Conservation (phyloP, 2,888 invertebrate species). For the Amiota communis region DNA sequence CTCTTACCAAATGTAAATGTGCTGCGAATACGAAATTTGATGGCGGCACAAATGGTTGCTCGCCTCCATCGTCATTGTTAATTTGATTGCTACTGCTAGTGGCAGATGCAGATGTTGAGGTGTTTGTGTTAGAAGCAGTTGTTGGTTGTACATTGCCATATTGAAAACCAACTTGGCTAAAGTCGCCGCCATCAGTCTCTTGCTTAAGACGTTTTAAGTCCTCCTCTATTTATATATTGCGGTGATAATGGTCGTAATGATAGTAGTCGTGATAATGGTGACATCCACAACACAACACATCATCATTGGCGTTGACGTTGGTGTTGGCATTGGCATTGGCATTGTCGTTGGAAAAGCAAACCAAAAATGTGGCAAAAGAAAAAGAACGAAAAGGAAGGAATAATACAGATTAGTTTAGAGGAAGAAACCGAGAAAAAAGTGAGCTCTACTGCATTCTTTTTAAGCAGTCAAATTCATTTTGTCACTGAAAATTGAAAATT, state of each 20-base stretch:
- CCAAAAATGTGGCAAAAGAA: conserved; percentile 58
- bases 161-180: conserved; percentile 85
- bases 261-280: conserved; percentile 19
- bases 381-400: conserved; percentile 56
- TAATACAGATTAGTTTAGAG: too few relatives aligned
- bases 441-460: too few relatives aligned
- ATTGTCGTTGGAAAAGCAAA: conserved; percentile 38
- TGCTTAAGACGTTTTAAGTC: conserved; percentile 90
- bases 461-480: too few relatives aligned
- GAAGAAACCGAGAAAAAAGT: too few relatives aligned
- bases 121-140: conserved; percentile 37
- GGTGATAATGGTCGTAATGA: background rate
- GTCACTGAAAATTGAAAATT: too few relatives aligned
- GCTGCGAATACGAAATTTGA: conserved; percentile 83
- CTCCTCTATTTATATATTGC: conserved; percentile 80
- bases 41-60: conserved; percentile 84
- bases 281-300: too few relatives aligned
- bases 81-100: conserved; percentile 19
- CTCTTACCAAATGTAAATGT: conserved; percentile 81
- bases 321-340: background rate
- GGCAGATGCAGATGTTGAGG: background rate
- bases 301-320: too few relatives aligned
- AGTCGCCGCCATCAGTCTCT: conserved; percentile 76
- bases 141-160: conserved; percentile 75
- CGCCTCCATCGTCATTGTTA: conserved; percentile 78